Percentiles rank a stretch among this genome's conserved stretches.
Evolutionary conservation across 2,797 vertebrate genomes (phyloP).

Genomic region (Limnodromus scolopaceus): DNA sequence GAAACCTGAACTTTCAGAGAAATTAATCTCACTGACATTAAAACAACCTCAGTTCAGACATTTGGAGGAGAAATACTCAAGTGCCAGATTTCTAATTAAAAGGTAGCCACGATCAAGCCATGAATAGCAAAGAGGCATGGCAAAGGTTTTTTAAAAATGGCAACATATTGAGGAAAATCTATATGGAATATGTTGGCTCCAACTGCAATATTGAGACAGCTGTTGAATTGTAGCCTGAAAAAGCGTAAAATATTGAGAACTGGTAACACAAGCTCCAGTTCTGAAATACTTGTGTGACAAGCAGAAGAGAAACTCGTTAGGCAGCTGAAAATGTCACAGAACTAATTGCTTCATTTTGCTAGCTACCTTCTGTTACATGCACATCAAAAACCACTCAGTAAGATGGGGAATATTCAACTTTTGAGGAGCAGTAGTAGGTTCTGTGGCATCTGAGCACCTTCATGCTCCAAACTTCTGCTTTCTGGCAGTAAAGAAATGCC

Average conservation of each 20-base stretch:
- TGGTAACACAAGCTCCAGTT: slow-evolving; percentile 13
- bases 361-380: slow-evolving; percentile 4
- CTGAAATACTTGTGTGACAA: slow-evolving; percentile 26
- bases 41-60: neutral
- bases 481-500: neutral
- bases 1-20: slow-evolving; percentile 36
- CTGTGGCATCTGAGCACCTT: neutral
- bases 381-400: neutral
- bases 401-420: neutral
- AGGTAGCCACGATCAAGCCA: neutral
- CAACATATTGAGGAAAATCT: slow-evolving; percentile 35
- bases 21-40: slow-evolving; percentile 1
- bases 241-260: slow-evolving; percentile 49
- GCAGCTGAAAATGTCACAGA: slow-evolving; percentile 59
- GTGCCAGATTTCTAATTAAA: slow-evolving; percentile 6
- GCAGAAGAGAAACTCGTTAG: slow-evolving; percentile 35
- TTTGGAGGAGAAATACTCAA: neutral
- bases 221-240: slow-evolving; percentile 51
- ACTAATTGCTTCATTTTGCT: slow-evolving; percentile 52
- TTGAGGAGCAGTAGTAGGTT: neutral
- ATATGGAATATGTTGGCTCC: slow-evolving; percentile 17
- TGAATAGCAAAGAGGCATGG: neutral
- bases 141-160: neutral
- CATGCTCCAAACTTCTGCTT: neutral
- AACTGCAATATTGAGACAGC: slow-evolving; percentile 49